Percentiles rank a stretch among this genome's conserved stretches.
Evolutionary conservation across 2,797 vertebrate genomes (phyloP).

Genomic region (Sebastes minor): DNA sequence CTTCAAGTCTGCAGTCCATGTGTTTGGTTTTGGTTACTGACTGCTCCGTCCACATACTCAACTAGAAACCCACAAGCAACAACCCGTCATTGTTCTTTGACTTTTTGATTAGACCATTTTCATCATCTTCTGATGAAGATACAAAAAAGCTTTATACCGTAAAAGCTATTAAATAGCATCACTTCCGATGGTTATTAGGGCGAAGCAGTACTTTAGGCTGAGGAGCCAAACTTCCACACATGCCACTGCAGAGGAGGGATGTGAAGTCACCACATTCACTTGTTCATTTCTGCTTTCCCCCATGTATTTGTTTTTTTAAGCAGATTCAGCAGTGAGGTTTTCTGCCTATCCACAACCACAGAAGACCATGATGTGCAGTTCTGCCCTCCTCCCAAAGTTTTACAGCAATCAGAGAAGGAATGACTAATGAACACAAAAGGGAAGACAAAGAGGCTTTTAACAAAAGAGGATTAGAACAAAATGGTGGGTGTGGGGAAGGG

Average conservation of each 20-base stretch:
- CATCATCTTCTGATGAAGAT: too few species aligned
- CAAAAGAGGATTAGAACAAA: conserved; percentile 64
- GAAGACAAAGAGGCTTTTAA: conserved; percentile 68
- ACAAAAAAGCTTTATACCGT: background rate
- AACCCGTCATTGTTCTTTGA: background rate
- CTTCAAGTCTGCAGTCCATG: background rate
- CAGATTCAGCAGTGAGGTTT: background rate
- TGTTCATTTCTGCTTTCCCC: background rate
- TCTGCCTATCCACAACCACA: background rate
- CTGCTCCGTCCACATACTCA: background rate
- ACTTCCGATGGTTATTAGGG: background rate
- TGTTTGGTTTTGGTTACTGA: background rate
- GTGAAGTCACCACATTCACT: background rate
- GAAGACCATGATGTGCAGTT: background rate
- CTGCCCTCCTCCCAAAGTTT: conserved; percentile 10
- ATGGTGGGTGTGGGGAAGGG: background rate
- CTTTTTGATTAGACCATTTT: background rate
- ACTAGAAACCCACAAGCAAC: background rate
- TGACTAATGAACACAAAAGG: conserved; percentile 46
- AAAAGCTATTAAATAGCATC: background rate
- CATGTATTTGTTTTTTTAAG: background rate
- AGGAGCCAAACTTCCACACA: background rate
- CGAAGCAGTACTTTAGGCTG: background rate
- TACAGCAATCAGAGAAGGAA: conserved; percentile 27
- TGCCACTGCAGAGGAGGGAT: background rate